phyloP scores from a whole-genome alignment of 2,113 vertebrate genomes.

The Lasiurus cinereus region DNA sequence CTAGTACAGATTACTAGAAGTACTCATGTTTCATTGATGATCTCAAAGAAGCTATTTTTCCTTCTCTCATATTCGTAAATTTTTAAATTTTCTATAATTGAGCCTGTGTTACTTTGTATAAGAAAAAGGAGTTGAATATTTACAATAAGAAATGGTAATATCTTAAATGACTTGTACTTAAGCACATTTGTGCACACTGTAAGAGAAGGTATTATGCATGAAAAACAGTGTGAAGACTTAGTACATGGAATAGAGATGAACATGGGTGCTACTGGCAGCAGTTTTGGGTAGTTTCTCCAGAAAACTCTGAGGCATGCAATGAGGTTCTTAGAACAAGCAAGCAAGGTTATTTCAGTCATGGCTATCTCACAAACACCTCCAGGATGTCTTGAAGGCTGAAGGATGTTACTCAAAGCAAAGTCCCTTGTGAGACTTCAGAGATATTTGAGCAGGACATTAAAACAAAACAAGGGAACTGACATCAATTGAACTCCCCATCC shows the following conservation, averaged over 20 bases:
- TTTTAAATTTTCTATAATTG: constrained; percentile 21
- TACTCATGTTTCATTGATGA: not conserved
- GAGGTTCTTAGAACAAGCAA: constrained; percentile 48
- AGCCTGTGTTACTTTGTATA: not conserved
- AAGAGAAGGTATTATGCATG: not conserved
- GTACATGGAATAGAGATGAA: not conserved
- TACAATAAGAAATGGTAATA: not conserved
- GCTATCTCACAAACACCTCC: not conserved
- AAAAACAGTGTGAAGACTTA: not conserved
- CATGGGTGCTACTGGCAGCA: not conserved
- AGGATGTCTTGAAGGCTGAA: constrained; percentile 62
- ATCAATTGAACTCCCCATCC: constrained; percentile 19
- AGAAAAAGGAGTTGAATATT: not conserved
- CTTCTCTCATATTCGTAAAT: not conserved
- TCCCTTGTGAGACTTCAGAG: constrained; percentile 67
- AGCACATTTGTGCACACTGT: not conserved
- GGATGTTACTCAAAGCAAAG: constrained; percentile 68
- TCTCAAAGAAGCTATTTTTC: not conserved
- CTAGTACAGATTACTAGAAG: not conserved
- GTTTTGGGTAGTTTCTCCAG: not conserved
- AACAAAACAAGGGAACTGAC: constrained; percentile 56
- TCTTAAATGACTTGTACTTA: not conserved
- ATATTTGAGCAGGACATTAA: constrained; percentile 59
- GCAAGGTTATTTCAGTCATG: constrained; percentile 58
- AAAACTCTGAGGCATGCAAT: not conserved